These are phyloP conservation scores for Panthera uncia DNA, from an alignment of 2,113 vertebrate species.

Conservation along the genomic window DNA sequence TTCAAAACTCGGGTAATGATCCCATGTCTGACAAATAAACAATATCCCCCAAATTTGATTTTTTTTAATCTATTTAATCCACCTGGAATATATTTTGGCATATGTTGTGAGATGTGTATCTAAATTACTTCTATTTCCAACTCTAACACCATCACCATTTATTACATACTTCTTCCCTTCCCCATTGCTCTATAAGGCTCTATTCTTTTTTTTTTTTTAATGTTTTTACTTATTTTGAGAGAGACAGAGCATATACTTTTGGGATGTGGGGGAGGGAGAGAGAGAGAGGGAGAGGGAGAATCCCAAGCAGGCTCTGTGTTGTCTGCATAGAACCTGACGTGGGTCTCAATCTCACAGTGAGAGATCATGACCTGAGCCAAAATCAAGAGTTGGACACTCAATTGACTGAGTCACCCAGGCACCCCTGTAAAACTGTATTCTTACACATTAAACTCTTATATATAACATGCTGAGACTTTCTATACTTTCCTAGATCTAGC, in stretches of 20 bases:
- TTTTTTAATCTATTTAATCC: neutral
- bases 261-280: too few relatives aligned
- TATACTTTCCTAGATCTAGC: neutral
- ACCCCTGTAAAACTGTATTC: neutral
- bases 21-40: neutral
- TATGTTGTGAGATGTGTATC: neutral
- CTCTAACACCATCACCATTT: neutral
- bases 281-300: too few relatives aligned
- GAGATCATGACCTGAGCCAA: too few relatives aligned
- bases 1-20: conserved; percentile 6
- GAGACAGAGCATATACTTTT: too few relatives aligned
- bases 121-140: conserved; percentile 48
- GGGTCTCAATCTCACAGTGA: too few relatives aligned
- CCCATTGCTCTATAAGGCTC: neutral
- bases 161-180: neutral
- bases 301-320: too few relatives aligned
- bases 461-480: neutral
- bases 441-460: neutral
- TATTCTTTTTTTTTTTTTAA: neutral
- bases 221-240: too few relatives aligned
- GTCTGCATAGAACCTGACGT: too few relatives aligned
- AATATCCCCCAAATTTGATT: neutral
- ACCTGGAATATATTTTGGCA: neutral
- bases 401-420: too few relatives aligned
- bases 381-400: too few relatives aligned